Base-by-base conservation (phyloP, 2,113 vertebrate genomes). In the Leptocoma aspasia region DNA sequence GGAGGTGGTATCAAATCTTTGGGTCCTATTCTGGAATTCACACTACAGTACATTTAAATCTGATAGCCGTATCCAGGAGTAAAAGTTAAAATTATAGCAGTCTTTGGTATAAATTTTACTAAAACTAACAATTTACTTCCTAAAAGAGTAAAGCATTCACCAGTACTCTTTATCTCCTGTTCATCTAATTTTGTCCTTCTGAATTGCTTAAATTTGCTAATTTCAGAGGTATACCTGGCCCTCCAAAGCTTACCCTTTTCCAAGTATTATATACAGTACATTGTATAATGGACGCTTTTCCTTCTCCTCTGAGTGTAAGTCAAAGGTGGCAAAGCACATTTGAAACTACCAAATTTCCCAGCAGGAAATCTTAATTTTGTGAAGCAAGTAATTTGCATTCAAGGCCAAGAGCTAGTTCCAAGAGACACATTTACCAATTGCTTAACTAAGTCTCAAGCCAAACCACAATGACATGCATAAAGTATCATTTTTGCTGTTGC, bases 321-420 rank as follows among this genome's bases (percentile, higher is more conserved):
- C 0, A 0, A 78, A 86, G 33, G 26, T 56, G 35, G 56, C 61
- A 88, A 94, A 73, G 19, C 16, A 45, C 2, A 2, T 83, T 89
- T 81, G 70, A 93, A 96, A 85, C 35, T 52, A 81, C 49, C 72
- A 44, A 78, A 45, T 84, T 89, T 95, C 94, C 77, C 88, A 86
- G 57, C 28, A 86, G 90, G 80, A 94, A 86, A 89, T 69, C 88
- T 93, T 92, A 94, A 95, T 95, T 95, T 94, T 86, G 79, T 80
- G 72, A 94, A 86, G 37, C 56, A 92, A 89, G 68, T 86, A 86
- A 93, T 81, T 78, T 75, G 20, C 22, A 54, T 72, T 92, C 57
- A 49, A 85, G 50, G 71, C 88, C 92, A 96, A 57, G 68, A 95
- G 64, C 35, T 45, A 35, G 42, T 94, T 97, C 96, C 95, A 96